Base-by-base conservation (phyloP, 2,888 invertebrate genomes). In the Macrophya alboannulata region DNA sequence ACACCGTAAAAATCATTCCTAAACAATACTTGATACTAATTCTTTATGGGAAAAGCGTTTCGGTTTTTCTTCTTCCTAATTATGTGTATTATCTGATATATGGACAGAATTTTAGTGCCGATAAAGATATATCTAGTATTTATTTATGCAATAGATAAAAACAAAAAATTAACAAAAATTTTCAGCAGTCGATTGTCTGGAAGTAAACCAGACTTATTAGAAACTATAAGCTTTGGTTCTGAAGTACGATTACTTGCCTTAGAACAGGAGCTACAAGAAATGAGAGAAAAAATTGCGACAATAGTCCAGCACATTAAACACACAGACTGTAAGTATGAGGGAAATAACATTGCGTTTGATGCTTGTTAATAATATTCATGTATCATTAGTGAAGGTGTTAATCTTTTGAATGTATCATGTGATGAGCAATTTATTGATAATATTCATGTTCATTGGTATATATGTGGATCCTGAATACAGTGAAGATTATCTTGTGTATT, bases 161-260 rank as follows among this genome's bases (percentile, higher is more conserved):
- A 8, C 21, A 85, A 3, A 4, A 48, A 48, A 21, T 25, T 10
- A 10, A 62, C n/a, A 21, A 9, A 12, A 21, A 62, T 62, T 77
- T 89, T 76, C 85, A 92, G 92, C 59, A 89, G 91, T 48, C 90
- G 91, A 82, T 87, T 93, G 65, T 91, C 92, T 71, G 91, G 90
- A 84, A 92, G 91, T 84, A 93, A 93, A 88, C 92, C 93, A 77
- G 93, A 93, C 88, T 88, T 93, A 37, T 88, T 93, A 55, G 93
- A 93, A 86, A 93, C 93, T 59, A 92, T 93, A 43, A 93, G 92
- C 88, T 93, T 93, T 88, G 93, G 93, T 65, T 93, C 93, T 4
- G 93, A 93, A 89, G 91, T 93, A 4, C 90, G 93, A 77, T 90
- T 93, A 74, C 89, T 93, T 12, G 93, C 93, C n/a, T 86, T 93